Evolutionary conservation across 2,888 invertebrate species (phyloP).

Genomic region (Dendrolimus pini): DNA sequence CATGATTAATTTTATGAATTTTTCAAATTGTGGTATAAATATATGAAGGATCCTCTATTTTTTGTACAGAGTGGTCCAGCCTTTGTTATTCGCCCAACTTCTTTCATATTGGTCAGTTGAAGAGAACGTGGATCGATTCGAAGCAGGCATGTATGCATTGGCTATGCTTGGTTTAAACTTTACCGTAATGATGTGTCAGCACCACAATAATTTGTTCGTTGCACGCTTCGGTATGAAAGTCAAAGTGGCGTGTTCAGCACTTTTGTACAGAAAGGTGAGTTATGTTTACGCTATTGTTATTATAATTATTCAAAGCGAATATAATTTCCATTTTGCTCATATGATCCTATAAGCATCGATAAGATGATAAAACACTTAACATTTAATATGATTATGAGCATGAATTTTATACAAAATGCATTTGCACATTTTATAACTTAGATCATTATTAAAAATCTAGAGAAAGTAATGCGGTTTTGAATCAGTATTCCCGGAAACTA

Average conservation of each 20-base stretch:
- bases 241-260: slow-evolving; percentile 82
- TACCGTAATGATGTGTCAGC: slow-evolving; percentile 78
- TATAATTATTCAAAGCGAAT: not conserved
- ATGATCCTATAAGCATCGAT: no score
- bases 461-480: no score
- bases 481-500: no score
- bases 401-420: no score
- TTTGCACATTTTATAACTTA: no score
- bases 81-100: slow-evolving; percentile 68
- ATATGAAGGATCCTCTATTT: not conserved
- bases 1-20: no score
- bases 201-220: slow-evolving; percentile 81
- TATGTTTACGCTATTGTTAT: slow-evolving; percentile 1
- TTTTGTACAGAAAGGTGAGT: slow-evolving; percentile 85
- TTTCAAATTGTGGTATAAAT: no score
- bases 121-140: slow-evolving; percentile 33
- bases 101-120: slow-evolving; percentile 72
- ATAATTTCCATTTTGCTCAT: not conserved
- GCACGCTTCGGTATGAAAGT: slow-evolving; percentile 81
- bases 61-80: slow-evolving; percentile 61
- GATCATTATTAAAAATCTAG: no score
- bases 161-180: slow-evolving; percentile 66
- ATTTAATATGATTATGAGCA: no score
- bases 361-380: no score
- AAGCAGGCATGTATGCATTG: slow-evolving; percentile 77